phyloP scores from a whole-genome alignment of 2,113 vertebrate species.

The Rhinoderma darwinii region DNA sequence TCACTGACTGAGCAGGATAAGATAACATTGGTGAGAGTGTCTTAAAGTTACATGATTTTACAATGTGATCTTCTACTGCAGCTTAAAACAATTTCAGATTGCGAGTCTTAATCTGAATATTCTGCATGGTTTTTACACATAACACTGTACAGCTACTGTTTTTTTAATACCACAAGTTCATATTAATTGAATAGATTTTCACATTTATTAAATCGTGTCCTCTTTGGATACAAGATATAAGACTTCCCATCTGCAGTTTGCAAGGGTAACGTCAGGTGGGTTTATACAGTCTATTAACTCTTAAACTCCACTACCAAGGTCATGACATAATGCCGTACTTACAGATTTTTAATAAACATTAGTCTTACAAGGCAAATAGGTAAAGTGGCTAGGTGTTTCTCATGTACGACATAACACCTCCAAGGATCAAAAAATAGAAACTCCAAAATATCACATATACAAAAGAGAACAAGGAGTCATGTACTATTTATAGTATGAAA shows the following conservation, averaged over 20 bases:
- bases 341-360: not conserved
- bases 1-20: conserved; percentile 7
- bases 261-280: not conserved
- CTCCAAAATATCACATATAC: too few species aligned
- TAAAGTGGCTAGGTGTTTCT: too few species aligned
- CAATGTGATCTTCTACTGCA: not conserved
- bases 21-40: not conserved
- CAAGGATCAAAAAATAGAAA: too few species aligned
- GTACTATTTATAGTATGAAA: too few species aligned
- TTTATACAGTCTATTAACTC: not conserved
- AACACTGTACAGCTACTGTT: too few species aligned
- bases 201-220: not conserved
- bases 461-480: too few species aligned
- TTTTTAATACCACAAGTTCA: not conserved
- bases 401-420: too few species aligned
- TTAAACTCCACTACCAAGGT: not conserved
- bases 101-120: not conserved
- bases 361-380: too few species aligned
- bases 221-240: not conserved
- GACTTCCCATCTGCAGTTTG: too few species aligned
- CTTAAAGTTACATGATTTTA: not conserved
- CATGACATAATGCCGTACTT: not conserved
- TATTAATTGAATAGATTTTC: not conserved
- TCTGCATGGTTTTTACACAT: too few species aligned
- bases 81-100: not conserved